These are phyloP conservation scores for Theristicus caerulescens DNA, from an alignment of 2,113 vertebrate genomes.

Conservation along the genomic window DNA sequence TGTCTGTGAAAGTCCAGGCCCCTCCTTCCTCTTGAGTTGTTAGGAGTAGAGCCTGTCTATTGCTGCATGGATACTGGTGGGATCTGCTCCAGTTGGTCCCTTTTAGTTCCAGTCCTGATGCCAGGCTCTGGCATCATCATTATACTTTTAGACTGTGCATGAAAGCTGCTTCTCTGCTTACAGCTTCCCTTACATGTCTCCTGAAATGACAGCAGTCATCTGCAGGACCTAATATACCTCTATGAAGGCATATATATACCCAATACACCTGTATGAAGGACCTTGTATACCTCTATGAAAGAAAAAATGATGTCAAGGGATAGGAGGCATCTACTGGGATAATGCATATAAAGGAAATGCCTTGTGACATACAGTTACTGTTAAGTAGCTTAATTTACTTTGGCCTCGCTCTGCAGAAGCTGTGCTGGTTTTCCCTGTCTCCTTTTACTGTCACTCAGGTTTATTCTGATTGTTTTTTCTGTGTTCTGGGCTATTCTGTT, in stretches of 20 bases:
- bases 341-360: background rate
- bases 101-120: background rate
- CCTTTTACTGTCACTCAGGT: background rate
- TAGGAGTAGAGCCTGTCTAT: background rate
- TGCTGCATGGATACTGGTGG: background rate
- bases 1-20: background rate
- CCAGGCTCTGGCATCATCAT: background rate
- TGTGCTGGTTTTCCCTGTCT: background rate
- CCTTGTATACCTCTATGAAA: background rate
- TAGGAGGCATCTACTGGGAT: background rate
- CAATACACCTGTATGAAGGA: background rate
- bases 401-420: background rate
- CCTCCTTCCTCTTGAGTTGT: background rate
- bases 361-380: background rate
- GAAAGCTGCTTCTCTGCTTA: background rate
- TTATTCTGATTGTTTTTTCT: background rate
- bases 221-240: background rate
- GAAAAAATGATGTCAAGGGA: background rate
- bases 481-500: background rate
- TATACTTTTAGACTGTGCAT: background rate
- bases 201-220: background rate
- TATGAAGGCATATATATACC: background rate
- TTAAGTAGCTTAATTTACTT: background rate
- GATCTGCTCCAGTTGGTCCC: background rate
- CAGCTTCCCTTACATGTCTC: background rate